Base-by-base conservation (phyloP, 2,797 vertebrate species). In the Muscicapa comitata region DNA sequence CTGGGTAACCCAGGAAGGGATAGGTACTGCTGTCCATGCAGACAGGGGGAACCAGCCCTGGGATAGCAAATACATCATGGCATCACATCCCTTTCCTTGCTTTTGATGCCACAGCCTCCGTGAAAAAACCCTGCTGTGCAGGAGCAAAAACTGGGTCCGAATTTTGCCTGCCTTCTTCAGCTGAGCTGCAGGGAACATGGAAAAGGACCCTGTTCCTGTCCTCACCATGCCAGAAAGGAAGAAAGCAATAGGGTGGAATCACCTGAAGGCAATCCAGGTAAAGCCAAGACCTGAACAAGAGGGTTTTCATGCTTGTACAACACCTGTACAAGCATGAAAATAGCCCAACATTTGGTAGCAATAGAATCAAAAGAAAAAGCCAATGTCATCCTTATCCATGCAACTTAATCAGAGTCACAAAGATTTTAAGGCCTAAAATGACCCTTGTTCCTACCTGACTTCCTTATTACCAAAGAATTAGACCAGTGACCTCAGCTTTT, bases 401-500 rank as follows among this genome's bases (percentile, higher is more conserved):
- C 47, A 73, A 50, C 43, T 84, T 94, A 89, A 94, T 88, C 87
- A 86, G 54, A 68, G 57, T 72, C 38, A 71, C 67, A 57, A 61
- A 71, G 86, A 93, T 65, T 89, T 93, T 50, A 87, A 87, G 77
- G 42, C 65, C 87, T 63, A 75, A 79, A 81, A 70, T 85, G 48
- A 92, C 93, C 88, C 88, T 95, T 55, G 21, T 55, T 94, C 77
- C 57, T 45, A 70, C 35, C 53, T 40, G 61, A 85, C 84, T 94
- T 95, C 93, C 93, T 91, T 92, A 95, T 86, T 93, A 80, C 80
- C 6, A 9, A 38, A 43, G 55, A 81, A 76, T 13, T 91, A 38
- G 55, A 89, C 20, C 59, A 47, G 42, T 50, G 65, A 71, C 35
- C 68, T 87, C 80, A 80, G 85, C 50, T 91, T 86, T 47, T 77